Evolutionary conservation across 2,797 vertebrate species (phyloP), one percentile per base, ranked within the genome.

Genomic region (Rhinophrynus dorsalis): DNA sequence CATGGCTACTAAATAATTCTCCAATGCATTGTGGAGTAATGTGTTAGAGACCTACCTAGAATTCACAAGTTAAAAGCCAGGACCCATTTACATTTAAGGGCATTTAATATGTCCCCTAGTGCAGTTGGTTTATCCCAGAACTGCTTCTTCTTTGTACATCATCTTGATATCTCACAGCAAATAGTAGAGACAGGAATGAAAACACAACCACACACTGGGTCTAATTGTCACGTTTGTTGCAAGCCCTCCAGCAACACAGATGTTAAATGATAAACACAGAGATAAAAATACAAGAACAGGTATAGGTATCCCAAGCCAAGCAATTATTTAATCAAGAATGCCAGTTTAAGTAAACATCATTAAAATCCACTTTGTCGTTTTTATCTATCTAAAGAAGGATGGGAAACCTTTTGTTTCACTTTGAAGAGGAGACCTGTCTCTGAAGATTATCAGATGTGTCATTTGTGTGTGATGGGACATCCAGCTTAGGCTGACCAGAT

Each of bases 321-420:
- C 20, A 73, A 54, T 73, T 54, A 66, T 73, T 54, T 60, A 35
- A 73, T 73, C 37, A 73, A 59, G 38, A 58, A 66, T 60, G 48
- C 37, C 37, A 7, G 64, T 52, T 66, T 35, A 73, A 47, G 54
- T 54, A 73, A 66, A 47, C 55, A 44, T 67, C 55, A 67, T 73
- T 66, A 66, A 73, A 60, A 73, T 66, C 37, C 47, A 59, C 45
- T 73, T 38, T 20, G 21, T 27, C 20, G 20, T 33, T 57, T 48
- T 51, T 20, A 37, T 51, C 15, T 52, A 20, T 52, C 24, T 7
- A 5, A 52, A 32, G 11, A 60, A 37, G 11, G 21, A 66, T 33
- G 33, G 37, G 27, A 54, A 73, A 73, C 55, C 59, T 52, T 68
- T 68, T 68, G 21, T 50, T 73, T 52, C 23, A 15, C 40, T 67